Conservation (phyloP, 2,797 vertebrate genomes). For the Lacerta viridis region DNA sequence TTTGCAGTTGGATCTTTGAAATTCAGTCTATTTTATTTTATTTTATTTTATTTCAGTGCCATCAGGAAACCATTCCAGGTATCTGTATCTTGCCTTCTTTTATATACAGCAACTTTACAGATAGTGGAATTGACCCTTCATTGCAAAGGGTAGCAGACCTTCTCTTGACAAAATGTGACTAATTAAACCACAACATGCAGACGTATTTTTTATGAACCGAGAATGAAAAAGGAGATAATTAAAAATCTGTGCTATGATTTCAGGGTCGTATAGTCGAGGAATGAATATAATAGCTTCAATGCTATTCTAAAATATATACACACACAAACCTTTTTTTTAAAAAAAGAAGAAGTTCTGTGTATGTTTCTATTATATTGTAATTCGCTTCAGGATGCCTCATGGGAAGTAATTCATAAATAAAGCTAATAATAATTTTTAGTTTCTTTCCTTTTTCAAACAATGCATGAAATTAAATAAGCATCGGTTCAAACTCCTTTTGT, state of each 20-base stretch:
- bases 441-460: conserved; percentile 56
- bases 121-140: neutral
- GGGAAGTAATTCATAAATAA: too few species aligned
- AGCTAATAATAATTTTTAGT: too few species aligned
- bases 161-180: conserved; percentile 48
- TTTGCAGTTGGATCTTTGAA: neutral
- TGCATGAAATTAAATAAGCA: conserved; percentile 62
- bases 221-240: conserved; percentile 56
- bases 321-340: too few species aligned
- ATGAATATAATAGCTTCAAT: neutral
- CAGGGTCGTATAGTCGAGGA: too few species aligned
- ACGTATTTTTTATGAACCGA: conserved; percentile 39
- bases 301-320: conserved; percentile 46
- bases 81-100: neutral
- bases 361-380: too few species aligned
- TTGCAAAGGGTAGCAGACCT: neutral
- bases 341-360: too few species aligned
- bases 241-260: conserved; percentile 54
- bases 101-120: neutral
- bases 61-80: neutral
- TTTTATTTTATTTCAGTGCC: neutral
- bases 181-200: conserved; percentile 54
- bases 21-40: neutral
- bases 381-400: too few species aligned
- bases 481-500: conserved; percentile 20